Evolutionary conservation across 2,113 vertebrate genomes (phyloP), one percentile per base, ranked within the genome.

Genomic region (Mesitornis unicolor): DNA sequence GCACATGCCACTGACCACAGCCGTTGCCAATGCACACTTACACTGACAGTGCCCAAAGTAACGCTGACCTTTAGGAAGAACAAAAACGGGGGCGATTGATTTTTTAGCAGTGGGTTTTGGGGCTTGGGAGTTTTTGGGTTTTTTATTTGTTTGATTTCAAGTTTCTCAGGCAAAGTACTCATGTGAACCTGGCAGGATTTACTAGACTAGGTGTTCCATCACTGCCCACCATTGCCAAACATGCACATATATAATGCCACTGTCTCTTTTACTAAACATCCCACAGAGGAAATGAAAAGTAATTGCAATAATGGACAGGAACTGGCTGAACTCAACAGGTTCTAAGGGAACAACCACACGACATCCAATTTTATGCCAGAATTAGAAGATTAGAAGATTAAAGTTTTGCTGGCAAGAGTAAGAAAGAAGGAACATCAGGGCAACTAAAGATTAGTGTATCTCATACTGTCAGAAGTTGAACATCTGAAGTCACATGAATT

Each of bases 171-270:
- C n/a, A 82, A 87, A 76, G 4, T 38, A 70, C 31, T 59, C 13
- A 0, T 24, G 7, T 12, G 12, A 70, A 85, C 79, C 16, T 26
- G 56, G 61, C 12, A 76, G 29, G 76, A 73, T 70, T 77, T 83
- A 83, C 36, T 19, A 84, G 26, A 70, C 12, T 4, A 36, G 13
- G 9, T 74, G 83, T 93, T 51, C 76, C 9, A 51, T 19, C 35
- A 47, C 6, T 10, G 6, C 25, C 38, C 43, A 21, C 21, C 45
- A 14, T 2, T 59, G 25, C 28, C 64, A 84, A 88, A 38, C 33
- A 35, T 6, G 61, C 2, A 26, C 2, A 7, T 12, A 33, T 2
- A 9, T 36, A 48, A 87, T 1, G 10, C 7, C 17, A 61, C 1
- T 50, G 12, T 36, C 38, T 79, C 18, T 61, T 68, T 50, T 31